phyloP scores from a whole-genome alignment of 2,113 vertebrate genomes.

The Neotoma lepida region DNA sequence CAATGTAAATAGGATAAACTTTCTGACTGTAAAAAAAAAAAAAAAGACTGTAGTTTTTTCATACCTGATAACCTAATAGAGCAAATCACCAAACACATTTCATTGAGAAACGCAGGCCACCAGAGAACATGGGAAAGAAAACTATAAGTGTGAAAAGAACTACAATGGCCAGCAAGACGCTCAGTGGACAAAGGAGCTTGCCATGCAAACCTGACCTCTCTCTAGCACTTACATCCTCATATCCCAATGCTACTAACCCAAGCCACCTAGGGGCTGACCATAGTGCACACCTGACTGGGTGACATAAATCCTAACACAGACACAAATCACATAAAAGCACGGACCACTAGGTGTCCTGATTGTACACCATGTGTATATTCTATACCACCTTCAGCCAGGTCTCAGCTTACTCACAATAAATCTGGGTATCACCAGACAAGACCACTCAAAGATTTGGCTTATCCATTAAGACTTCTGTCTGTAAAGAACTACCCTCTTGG shows the following conservation, averaged over 20 bases:
- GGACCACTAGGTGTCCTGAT: not conserved
- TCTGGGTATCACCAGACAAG: not conserved
- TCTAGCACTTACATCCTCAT: not conserved
- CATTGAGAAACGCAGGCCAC: not conserved
- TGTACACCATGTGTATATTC: not conserved
- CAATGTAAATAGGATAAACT: not conserved
- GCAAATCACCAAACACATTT: not conserved
- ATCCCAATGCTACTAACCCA: not conserved
- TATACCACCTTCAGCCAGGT: not conserved
- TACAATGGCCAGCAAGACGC: not conserved
- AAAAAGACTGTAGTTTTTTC: not conserved
- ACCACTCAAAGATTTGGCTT: conserved; percentile 22
- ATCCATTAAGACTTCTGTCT: not conserved
- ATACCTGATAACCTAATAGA: not conserved
- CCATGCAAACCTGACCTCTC: not conserved
- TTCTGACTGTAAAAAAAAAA: not conserved
- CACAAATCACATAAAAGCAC: not conserved
- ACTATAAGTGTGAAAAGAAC: not conserved
- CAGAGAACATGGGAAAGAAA: not conserved
- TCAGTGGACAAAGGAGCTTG: not conserved
- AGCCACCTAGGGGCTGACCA: not conserved
- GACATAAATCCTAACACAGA: conserved; percentile 20
- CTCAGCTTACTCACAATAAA: conserved; percentile 1
- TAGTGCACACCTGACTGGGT: not conserved
- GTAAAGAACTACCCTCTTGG: not conserved